phyloP scores from a whole-genome alignment of 2,113 vertebrate genomes.

The Nycticebus coucang region DNA sequence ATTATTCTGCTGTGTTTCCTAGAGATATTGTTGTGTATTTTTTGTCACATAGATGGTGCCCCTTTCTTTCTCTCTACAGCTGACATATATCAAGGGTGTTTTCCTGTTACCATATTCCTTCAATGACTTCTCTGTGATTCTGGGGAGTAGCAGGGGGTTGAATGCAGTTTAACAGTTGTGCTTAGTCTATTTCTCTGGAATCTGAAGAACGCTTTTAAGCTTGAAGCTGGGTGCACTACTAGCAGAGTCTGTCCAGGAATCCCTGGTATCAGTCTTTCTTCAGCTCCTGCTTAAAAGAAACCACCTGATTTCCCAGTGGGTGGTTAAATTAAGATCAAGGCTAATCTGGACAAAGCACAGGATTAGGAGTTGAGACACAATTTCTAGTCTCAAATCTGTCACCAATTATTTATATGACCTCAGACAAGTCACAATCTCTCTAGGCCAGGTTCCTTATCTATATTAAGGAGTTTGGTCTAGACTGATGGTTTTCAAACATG shows the following conservation, averaged over 20 bases:
- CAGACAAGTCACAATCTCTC: neutral
- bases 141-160: neutral
- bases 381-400: neutral
- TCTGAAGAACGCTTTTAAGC: neutral
- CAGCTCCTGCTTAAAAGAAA: neutral
- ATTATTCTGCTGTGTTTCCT: neutral
- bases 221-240: neutral
- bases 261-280: neutral
- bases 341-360: neutral
- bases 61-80: neutral
- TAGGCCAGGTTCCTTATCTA: neutral
- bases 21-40: neutral
- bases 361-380: neutral
- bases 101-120: neutral
- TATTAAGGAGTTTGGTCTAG: neutral
- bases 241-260: neutral
- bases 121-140: neutral
- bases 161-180: neutral
- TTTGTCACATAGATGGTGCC: neutral
- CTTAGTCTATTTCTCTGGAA: neutral
- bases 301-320: neutral
- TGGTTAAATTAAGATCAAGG: slow-evolving; percentile 22
- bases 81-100: neutral
- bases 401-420: neutral
- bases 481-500: neutral